phyloP scores from a whole-genome alignment of 2,888 invertebrate species.

The Himalopsyche japonica region DNA sequence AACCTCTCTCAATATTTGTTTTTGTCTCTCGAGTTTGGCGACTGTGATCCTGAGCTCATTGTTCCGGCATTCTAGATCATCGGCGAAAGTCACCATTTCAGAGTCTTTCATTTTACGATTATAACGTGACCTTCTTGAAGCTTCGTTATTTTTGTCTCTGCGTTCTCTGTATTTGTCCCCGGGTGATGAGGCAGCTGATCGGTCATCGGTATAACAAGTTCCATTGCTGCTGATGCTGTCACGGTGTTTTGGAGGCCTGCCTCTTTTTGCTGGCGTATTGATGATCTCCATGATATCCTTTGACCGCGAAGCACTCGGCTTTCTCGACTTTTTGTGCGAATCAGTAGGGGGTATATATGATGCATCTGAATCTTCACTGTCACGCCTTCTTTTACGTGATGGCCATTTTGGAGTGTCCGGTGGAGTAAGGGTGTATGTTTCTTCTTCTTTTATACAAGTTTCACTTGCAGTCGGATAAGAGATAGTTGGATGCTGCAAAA shows the following conservation, averaged over 20 bases:
- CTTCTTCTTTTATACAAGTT: not conserved
- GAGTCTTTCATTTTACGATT: constrained; percentile 66
- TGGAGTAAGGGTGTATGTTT: constrained; percentile 28
- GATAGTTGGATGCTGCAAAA: not conserved
- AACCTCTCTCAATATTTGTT: constrained; percentile 66
- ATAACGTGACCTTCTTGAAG: constrained; percentile 73
- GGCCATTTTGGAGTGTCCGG: constrained; percentile 31
- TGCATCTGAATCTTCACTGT: constrained; percentile 56
- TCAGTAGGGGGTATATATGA: constrained; percentile 49
- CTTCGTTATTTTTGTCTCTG: constrained; percentile 78
- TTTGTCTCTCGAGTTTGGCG: constrained; percentile 69
- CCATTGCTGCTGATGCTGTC: constrained; percentile 57
- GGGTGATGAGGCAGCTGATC: constrained; percentile 51
- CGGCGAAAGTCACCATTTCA: constrained; percentile 59
- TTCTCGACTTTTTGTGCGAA: not conserved
- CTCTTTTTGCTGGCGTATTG: constrained; percentile 49
- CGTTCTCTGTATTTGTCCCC: constrained; percentile 68
- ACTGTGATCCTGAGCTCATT: constrained; percentile 66
- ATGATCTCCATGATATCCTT: constrained; percentile 43
- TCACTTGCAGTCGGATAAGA: not conserved
- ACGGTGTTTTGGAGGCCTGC: constrained; percentile 61
- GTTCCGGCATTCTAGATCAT: constrained; percentile 66
- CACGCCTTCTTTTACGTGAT: constrained; percentile 17
- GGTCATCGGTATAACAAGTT: constrained; percentile 53
- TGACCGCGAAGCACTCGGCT: not conserved